phyloP scores from a whole-genome alignment of 2,113 vertebrate genomes.

The Oryzias celebensis region DNA sequence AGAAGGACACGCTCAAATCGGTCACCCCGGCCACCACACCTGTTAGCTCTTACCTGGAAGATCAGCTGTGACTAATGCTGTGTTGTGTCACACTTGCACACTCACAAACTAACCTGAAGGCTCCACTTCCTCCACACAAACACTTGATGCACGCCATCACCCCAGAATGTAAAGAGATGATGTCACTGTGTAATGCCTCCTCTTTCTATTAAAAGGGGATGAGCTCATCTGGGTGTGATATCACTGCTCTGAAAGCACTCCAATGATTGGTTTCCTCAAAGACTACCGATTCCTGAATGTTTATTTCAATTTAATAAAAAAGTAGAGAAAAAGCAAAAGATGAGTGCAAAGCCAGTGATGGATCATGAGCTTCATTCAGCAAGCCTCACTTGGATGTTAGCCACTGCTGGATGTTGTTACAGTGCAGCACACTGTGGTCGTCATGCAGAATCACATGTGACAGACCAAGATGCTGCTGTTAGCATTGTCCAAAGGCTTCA shows the following conservation, averaged over 20 bases:
- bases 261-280: slow-evolving; percentile 10
- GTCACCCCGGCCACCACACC: slow-evolving; percentile 31
- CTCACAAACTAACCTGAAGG: no score
- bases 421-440: slow-evolving; percentile 12
- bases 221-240: slow-evolving; percentile 62
- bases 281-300: background rate
- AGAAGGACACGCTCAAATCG: slow-evolving; percentile 24
- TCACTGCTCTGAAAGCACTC: slow-evolving; percentile 34
- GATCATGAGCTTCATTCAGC: slow-evolving; percentile 17
- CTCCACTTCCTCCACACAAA: background rate
- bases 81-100: slow-evolving; percentile 25
- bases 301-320: background rate
- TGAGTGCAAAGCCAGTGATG: slow-evolving; percentile 4
- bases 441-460: slow-evolving; percentile 47
- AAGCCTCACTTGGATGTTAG: slow-evolving; percentile 7
- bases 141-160: slow-evolving; percentile 27
- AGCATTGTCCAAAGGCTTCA: slow-evolving; percentile 41
- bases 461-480: slow-evolving; percentile 49
- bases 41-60: slow-evolving; percentile 57
- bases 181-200: slow-evolving; percentile 60
- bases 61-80: slow-evolving; percentile 46
- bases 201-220: slow-evolving; percentile 50
- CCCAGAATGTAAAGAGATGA: slow-evolving; percentile 50
- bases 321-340: background rate
- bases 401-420: slow-evolving; percentile 12